Percentiles rank a stretch among this genome's conserved stretches.
Evolutionary conservation across 2,888 invertebrate species (phyloP).

Genomic region (Himalopsyche japonica): DNA sequence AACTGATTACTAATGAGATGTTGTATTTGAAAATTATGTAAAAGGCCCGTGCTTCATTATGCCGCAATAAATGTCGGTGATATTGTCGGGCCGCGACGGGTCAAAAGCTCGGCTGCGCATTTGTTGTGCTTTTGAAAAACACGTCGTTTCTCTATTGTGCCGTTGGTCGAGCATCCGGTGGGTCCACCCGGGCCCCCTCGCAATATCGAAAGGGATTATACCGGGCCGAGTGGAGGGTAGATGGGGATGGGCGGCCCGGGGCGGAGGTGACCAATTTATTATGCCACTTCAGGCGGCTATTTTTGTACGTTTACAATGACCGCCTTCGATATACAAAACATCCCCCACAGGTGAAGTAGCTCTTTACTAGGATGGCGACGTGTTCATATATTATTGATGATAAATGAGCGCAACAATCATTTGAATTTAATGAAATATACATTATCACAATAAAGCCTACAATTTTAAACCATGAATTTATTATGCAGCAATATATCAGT

Average conservation of each 20-base stretch:
- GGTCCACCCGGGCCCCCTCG: not conserved
- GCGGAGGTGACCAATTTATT: not conserved
- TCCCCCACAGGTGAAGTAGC: not conserved
- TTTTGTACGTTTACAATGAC: not conserved
- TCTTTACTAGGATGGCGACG: not conserved
- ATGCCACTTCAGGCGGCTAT: not conserved
- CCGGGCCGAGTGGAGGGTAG: not conserved
- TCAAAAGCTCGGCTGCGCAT: not conserved
- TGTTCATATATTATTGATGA: no score
- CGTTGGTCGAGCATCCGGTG: not conserved
- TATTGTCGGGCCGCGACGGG: not conserved
- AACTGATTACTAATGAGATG: not conserved
- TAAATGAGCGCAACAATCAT: no score
- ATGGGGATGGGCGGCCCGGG: not conserved
- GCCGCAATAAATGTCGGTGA: not conserved
- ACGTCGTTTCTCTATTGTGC: not conserved
- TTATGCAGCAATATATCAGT: no score
- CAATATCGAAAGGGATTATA: not conserved
- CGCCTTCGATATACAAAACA: not conserved
- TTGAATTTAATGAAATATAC: no score
- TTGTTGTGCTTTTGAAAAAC: not conserved
- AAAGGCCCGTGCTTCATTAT: not conserved
- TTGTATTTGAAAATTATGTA: not conserved
- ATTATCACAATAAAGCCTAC: no score
- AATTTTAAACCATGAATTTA: no score